Evolutionary conservation across 2,113 vertebrate genomes (phyloP), one percentile per base, ranked within the genome.

Genomic region (Triplophysa rosa): DNA sequence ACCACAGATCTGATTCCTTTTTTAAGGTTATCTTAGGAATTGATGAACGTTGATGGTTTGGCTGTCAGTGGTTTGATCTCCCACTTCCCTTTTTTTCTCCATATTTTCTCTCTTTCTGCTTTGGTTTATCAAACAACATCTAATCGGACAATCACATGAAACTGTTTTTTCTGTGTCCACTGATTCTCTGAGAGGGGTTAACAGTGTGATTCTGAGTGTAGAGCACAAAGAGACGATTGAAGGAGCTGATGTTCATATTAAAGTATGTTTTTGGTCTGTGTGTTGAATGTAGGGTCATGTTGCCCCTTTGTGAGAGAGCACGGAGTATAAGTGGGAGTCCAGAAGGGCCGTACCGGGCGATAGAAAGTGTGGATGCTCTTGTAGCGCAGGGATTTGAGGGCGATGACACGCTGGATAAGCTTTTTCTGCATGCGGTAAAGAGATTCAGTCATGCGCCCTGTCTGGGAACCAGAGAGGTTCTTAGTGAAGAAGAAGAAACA

Each of bases 401-500:
- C 61, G 93, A 94, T 29, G 94, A 99, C 88, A 99, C 97, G 0
- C 78, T 99, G 85, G 97, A 99, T 88, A 97, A 98, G 85, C 90
- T 99, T 45, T 99, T 99, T 58, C 89, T 94, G 24, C 87, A 95
- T 12, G 94, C 96, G 0, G 92, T 97, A 74, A 84, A 92, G 54
- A 94, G 89, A 72, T 99, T 96, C 85, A 93, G 92, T 24, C 85
- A 91, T 19, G 89, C 91, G 17, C 89, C 94, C 9, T 96, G 96
- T 80, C 94, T 99, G 7, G 98, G 97, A 64, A 96, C 93, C 80
- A 92, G 98, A 82, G 96, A 98, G 47, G 7, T 98, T 56, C 86
- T 99, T 84, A 96, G 94, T 63, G 92, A 95, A 86, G 96, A 99
- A 68, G 97, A 97, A 17, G 98, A 99, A 90, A 91, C 93, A 85